Evolutionary conservation across 2,888 invertebrate species (phyloP), one percentile per base, ranked within the genome.

Genomic region (Stomorhina lunata): DNA sequence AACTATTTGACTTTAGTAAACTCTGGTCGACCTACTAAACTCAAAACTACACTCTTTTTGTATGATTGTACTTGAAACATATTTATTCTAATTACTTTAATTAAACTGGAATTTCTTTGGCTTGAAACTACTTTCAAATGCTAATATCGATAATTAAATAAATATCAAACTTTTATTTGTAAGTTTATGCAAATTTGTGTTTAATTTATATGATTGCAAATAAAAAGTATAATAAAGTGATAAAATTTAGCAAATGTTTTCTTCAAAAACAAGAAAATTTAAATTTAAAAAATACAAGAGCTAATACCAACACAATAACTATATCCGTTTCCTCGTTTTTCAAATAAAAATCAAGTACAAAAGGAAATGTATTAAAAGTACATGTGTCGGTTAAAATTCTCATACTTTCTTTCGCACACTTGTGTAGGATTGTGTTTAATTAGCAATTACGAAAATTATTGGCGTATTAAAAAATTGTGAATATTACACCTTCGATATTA

Each of bases 361-460:
- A 32, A 53, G 32, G 6, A 29, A 55, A 12, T 65, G 45, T 20
- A 29, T 17, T n/a, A n/a, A n/a, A n/a, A n/a, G n/a, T n/a, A n/a
- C n/a, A n/a, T n/a, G n/a, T n/a, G n/a, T n/a, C n/a, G n/a, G n/a
- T n/a, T n/a, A n/a, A n/a, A n/a, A n/a, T n/a, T n/a, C n/a, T n/a
- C 37, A 55, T 3, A 32, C 45, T 27, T n/a, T n/a, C 12, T 43
- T 10, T 10, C 20, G 17, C n/a, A 48, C 45, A 57, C 32, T 10
- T 40, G 57, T 34, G 45, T 12, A 6, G 20, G 45, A 59, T 29
- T n/a, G 10, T 2, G 32, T 86, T 43, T 50, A 77, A 81, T 63
- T 59, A 53, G 48, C 61, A 81, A 76, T 71, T 71, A 76, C 53
- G 53, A 50, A 76, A 73, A 75, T 80, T 68, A 75, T 68, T 75